Conservation (phyloP, 2,113 vertebrate genomes). For the Nycticebus coucang region DNA sequence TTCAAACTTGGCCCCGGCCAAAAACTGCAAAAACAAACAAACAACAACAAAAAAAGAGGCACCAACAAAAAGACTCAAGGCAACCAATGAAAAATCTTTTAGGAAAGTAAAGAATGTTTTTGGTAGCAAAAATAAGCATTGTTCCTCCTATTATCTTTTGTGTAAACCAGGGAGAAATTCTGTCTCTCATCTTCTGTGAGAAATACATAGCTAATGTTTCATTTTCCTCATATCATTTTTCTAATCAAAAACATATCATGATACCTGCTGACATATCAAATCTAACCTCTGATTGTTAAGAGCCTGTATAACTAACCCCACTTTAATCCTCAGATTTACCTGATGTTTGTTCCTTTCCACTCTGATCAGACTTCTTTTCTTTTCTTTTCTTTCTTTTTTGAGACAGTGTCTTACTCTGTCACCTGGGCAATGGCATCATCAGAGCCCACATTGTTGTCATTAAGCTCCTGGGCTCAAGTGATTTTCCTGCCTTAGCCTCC, state of each 20-base stretch:
- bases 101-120: slow-evolving; percentile 6
- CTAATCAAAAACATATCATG: neutral
- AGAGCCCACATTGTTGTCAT: too few relatives aligned
- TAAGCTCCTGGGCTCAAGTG: too few relatives aligned
- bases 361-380: neutral
- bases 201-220: slow-evolving; percentile 6
- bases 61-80: neutral
- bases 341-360: neutral
- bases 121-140: neutral
- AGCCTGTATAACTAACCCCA: neutral
- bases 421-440: too few relatives aligned
- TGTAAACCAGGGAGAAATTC: neutral
- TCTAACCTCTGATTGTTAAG: slow-evolving; percentile 2
- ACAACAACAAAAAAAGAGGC: too few relatives aligned
- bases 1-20: too few relatives aligned
- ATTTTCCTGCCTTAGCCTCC: too few relatives aligned
- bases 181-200: neutral
- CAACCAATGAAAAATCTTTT: neutral
- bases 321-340: neutral
- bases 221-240: neutral
- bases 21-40: too few relatives aligned
- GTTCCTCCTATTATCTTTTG: neutral
- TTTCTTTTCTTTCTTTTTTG: neutral
- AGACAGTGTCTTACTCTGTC: too few relatives aligned
- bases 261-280: neutral